A percentile compares a stretch with the other conserved stretches of the same genome.
Conservation (phyloP, 2,888 invertebrate species). For the Anthophora plumipes region DNA sequence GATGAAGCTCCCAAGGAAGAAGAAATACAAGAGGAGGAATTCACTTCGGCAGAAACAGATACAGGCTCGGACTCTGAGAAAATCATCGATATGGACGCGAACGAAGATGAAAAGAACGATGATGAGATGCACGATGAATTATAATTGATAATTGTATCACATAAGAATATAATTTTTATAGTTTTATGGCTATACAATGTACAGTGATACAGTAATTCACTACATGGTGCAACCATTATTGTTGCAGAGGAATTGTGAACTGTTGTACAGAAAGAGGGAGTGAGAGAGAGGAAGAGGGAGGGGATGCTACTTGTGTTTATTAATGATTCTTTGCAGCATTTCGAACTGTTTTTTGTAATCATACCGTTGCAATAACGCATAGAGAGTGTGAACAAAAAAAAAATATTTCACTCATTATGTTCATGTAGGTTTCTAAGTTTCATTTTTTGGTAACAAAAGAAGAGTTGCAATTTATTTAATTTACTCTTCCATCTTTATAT, state of each 20-base stretch:
- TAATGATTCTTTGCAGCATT: slow-evolving; percentile 25
- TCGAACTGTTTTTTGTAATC: slow-evolving; percentile 27
- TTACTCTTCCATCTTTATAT: slow-evolving; percentile 73
- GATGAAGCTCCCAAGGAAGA: slow-evolving; percentile 87
- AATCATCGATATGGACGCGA: slow-evolving; percentile 82
- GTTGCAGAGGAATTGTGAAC: slow-evolving; percentile 51
- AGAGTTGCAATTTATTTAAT: slow-evolving; percentile 64
- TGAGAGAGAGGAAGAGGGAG: not conserved
- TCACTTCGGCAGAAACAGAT: slow-evolving; percentile 72
- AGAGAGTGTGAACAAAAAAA: slow-evolving; percentile 2
- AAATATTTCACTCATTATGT: slow-evolving; percentile 28
- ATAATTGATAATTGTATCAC: slow-evolving; percentile 81
- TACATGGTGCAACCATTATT: slow-evolving; percentile 47
- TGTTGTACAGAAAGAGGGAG: slow-evolving; percentile 43
- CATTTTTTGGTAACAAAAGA: slow-evolving; percentile 32
- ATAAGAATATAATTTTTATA: slow-evolving; percentile 41
- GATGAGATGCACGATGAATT: slow-evolving; percentile 88
- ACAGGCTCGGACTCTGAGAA: slow-evolving; percentile 52
- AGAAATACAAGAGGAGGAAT: slow-evolving; percentile 69
- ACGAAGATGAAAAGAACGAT: slow-evolving; percentile 82
- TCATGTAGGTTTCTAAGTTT: slow-evolving; percentile 25
- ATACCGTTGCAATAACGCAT: slow-evolving; percentile 8
- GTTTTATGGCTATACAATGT: slow-evolving; percentile 68
- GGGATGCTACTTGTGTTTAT: slow-evolving; percentile 13
- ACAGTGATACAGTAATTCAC: slow-evolving; percentile 63